These are phyloP conservation scores for Anarhynchus alexandrinus DNA, from an alignment of 2,113 vertebrate genomes.

Conservation along the genomic window DNA sequence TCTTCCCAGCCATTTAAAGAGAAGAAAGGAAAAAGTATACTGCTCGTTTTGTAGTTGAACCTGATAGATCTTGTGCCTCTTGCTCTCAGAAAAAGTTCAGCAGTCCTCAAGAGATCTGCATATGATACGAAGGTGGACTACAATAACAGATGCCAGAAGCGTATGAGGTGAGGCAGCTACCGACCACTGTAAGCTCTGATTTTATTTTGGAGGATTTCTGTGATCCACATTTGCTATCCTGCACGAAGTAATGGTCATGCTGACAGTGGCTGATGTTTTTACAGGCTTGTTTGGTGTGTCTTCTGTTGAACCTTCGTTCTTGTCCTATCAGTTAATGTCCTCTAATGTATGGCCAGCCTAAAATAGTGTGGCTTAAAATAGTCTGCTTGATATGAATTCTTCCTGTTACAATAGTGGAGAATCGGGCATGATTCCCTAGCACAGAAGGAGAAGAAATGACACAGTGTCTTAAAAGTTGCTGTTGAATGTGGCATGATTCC, in stretches of 20 bases:
- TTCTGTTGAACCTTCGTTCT: neutral
- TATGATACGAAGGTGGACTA: neutral
- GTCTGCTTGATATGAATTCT: neutral
- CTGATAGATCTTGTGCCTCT: accelerated
- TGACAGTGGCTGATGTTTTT: neutral
- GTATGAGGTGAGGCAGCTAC: neutral
- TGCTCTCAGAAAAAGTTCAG: neutral
- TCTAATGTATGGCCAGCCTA: neutral
- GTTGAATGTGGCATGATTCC: neutral
- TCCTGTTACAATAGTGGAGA: neutral
- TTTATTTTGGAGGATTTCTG: neutral
- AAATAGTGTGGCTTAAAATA: slow-evolving; percentile 31
- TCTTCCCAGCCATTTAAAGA: neutral
- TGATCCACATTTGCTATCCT: neutral
- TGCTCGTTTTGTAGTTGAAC: neutral
- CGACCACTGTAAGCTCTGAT: neutral
- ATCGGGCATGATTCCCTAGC: neutral
- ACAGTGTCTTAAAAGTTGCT: neutral
- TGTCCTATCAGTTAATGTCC: neutral
- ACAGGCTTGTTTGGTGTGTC: neutral
- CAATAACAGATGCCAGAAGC: neutral
- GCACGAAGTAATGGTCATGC: neutral
- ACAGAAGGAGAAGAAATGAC: slow-evolving; percentile 6
- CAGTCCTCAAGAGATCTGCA: neutral
- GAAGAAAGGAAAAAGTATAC: neutral